Base-by-base conservation (phyloP, 2,888 invertebrate genomes). In the Cephonodes hylas region DNA sequence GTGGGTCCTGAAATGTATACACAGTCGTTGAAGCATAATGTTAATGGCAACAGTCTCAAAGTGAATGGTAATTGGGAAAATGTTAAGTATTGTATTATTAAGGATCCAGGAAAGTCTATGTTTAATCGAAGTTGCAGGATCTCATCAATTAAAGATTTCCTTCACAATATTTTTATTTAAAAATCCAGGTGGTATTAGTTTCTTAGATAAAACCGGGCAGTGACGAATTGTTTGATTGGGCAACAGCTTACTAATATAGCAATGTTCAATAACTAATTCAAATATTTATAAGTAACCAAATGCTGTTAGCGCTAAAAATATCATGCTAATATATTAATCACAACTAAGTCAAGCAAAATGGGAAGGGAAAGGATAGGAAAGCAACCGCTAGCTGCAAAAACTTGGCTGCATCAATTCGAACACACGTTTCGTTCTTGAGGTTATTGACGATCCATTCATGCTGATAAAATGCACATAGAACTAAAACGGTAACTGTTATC, bases 401-500 rank as follows among this genome's bases (percentile, higher is more conserved):
- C 69, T 66, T 67, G 70, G 72, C 69, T 66, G 66, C 67, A 72
- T 71, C 74, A 72, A 69, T 70, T 75, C 73, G 77, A 78, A 80
- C 77, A 80, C 77, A 80, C 75, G 53, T 80, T 56, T 61, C 45
- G 38, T 69, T 85, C 85, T 85, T 87, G 86, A 75, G 69, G 83
- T 83, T 83, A 84, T 81, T 80, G 81, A 84, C 85, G 79, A 73
- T 83, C 84, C 85, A 81, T 82, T 75, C 91, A 91, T 90, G 91
- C 91, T 86, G 84, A 79, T 78, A 81, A 79, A 83, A 84, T 88
- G 86, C 85, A 88, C 85, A 89, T 85, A 80, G 80, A 85, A 85
- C 88, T 89, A 89, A 81, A 83, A 86, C 80, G 79, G 80, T 72
- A 80, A 80, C 83, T 79, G 84, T 85, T 85, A 85, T 85, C 82